Evolutionary conservation across 2,113 vertebrate species (phyloP), one percentile per base, ranked within the genome.

Genomic region (Sisor rabdophorus): DNA sequence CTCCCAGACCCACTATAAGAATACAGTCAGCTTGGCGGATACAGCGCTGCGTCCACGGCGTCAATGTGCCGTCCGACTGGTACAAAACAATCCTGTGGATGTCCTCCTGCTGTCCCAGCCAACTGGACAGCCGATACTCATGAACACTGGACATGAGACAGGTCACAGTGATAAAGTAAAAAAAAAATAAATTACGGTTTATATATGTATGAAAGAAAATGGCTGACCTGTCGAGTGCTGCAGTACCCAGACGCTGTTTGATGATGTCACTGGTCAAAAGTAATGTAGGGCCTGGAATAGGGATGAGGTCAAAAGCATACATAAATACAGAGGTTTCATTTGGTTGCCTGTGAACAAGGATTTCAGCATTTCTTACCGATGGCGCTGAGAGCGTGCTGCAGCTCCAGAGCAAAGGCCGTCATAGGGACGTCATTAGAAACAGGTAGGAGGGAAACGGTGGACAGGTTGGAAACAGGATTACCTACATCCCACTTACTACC

Each of bases 91-190:
- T 96, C 1, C 95, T 92, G 85, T 99, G 96, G 76, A 95, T 93
- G 74, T 98, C 97, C 75, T 99, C 96, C 90, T 98, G 96, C 84
- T 98, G 97, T 0, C 95, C 96, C 69, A 98, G 88, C 97, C 96
- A 98, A 83, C 95, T 97, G 48, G 93, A 97, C 22, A 99, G 90
- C 0, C 96, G 92, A 82, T 98, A 97, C 84, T 96, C 95, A 0
- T 98, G 96, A 80, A 95, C 86, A 24, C 96, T 98, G 83, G 2
- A 48, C 65, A 79, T 19, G 28, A 58, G 48, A 63, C 61, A 69
- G 11, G 47, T 59, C 13, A 22, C 12, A 22, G 8, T 19, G 28
- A 36, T 54, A 13, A 20, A n/a, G 11, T 15, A 1, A 61, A 54
- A 12, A 65, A 7, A 78, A 19, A 17, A 4, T 13, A 3, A 1